Evolutionary conservation across 2,888 invertebrate species (phyloP).

Genomic region (Phortica magna): DNA sequence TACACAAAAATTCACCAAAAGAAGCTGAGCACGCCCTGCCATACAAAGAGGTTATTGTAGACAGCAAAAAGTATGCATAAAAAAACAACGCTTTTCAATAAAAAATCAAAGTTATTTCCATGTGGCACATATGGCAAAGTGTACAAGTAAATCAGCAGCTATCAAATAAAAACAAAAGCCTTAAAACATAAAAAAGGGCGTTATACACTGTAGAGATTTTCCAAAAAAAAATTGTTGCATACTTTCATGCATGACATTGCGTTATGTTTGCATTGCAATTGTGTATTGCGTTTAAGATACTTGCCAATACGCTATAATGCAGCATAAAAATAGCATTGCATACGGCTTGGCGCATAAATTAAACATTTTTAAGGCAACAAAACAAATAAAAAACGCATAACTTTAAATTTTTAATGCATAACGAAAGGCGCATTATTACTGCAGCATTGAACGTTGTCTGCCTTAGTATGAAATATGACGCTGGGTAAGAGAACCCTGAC

Average conservation of each 20-base stretch:
- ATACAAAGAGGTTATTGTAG: constrained; percentile 26
- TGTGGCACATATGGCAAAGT: neutral
- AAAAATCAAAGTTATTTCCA: constrained; percentile 11
- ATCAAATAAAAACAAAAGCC: too few relatives aligned
- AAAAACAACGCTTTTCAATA: constrained; percentile 11
- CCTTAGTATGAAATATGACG: neutral
- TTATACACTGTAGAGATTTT: too few relatives aligned
- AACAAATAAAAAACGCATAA: constrained; percentile 17
- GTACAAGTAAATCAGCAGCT: too few relatives aligned
- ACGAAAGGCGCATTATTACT: constrained; percentile 22
- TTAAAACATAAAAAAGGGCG: too few relatives aligned
- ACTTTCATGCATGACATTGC: neutral
- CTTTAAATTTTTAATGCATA: constrained; percentile 40
- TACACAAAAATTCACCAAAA: constrained; percentile 44
- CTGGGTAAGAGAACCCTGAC: neutral
- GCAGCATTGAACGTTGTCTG: neutral
- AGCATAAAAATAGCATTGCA: neutral
- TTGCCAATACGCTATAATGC: too few relatives aligned
- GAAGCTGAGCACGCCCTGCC: neutral
- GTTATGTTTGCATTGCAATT: too few relatives aligned
- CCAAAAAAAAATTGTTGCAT: neutral
- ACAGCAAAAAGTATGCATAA: constrained; percentile 16
- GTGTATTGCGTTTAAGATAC: too few relatives aligned
- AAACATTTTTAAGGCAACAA: constrained; percentile 17
- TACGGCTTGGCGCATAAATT: constrained; percentile 34